Conservation (phyloP, 2,797 vertebrate genomes). For the Gallirallus australis region DNA sequence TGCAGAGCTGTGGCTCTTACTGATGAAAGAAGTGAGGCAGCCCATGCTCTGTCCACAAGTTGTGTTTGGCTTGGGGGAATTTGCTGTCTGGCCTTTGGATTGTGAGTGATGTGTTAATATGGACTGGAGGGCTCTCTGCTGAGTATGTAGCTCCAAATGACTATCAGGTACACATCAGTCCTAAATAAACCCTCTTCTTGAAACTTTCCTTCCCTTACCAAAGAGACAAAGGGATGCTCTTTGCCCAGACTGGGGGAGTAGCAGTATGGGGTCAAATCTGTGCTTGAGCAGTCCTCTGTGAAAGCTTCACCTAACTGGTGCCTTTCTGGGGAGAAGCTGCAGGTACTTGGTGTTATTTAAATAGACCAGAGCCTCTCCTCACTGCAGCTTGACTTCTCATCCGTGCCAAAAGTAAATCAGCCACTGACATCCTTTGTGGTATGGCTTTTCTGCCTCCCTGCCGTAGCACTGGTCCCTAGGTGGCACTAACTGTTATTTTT, state of each 20-base stretch:
- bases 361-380: neutral
- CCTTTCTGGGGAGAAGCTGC: neutral
- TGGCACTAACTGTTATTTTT: slow-evolving; percentile 40
- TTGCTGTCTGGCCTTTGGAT: neutral
- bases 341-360: neutral
- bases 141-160: neutral
- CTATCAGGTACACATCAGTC: neutral
- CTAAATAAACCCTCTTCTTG: neutral
- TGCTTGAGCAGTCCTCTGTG: neutral
- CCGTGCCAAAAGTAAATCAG: neutral
- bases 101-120: too few relatives aligned
- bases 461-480: neutral
- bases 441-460: neutral
- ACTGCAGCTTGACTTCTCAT: neutral
- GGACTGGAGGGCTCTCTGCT: fast-evolving
- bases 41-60: neutral
- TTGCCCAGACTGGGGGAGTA: neutral
- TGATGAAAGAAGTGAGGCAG: neutral
- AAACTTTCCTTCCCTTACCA: neutral
- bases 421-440: neutral
- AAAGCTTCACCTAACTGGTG: neutral
- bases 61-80: neutral
- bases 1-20: neutral
- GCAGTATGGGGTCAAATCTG: neutral
- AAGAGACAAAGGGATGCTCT: neutral